Conservation (phyloP, 2,888 invertebrate genomes). For the Drosophila prolongata region DNA sequence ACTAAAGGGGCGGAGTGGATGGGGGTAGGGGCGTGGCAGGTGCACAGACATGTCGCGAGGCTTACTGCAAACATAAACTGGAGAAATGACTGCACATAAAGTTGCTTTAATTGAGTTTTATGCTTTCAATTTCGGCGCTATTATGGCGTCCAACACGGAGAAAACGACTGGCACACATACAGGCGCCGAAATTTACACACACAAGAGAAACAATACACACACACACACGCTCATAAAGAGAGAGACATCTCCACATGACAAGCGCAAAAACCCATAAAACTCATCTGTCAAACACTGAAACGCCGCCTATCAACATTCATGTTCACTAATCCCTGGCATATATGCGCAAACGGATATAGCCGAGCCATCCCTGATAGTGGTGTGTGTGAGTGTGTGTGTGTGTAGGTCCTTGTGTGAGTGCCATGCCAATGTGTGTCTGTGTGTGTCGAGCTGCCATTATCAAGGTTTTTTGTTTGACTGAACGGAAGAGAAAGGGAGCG, state of each 20-base stretch:
- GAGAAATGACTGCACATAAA: conserved; percentile 73
- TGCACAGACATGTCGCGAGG: conserved; percentile 60
- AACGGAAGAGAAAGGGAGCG: conserved; percentile 14
- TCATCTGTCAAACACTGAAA: conserved; percentile 74
- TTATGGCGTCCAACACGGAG: conserved; percentile 60
- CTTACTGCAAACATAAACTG: conserved; percentile 67
- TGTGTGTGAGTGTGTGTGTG: conserved; percentile 11
- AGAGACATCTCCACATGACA: conserved; percentile 44
- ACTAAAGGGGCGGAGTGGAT: not conserved
- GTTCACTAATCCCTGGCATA: conserved; percentile 73
- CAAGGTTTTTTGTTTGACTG: conserved; percentile 69
- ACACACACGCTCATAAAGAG: conserved; percentile 6
- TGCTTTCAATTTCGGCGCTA: conserved; percentile 72
- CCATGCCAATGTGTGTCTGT: conserved; percentile 9
- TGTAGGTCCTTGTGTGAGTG: conserved; percentile 4
- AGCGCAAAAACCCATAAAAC: conserved; percentile 70
- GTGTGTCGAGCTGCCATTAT: conserved; percentile 62
- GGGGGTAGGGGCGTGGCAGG: conserved; percentile 43
- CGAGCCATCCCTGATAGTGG: conserved; percentile 17
- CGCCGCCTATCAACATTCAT: conserved; percentile 72
- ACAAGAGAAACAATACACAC: conserved; percentile 5
- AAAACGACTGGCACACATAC: conserved; percentile 24
- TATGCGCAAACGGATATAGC: conserved; percentile 71
- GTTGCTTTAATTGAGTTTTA: conserved; percentile 74
- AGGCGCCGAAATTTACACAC: conserved; percentile 7